Evolutionary conservation across 1,140 invertebrate genomes (phyloP).

Genomic region (Drosophila suzukii): DNA sequence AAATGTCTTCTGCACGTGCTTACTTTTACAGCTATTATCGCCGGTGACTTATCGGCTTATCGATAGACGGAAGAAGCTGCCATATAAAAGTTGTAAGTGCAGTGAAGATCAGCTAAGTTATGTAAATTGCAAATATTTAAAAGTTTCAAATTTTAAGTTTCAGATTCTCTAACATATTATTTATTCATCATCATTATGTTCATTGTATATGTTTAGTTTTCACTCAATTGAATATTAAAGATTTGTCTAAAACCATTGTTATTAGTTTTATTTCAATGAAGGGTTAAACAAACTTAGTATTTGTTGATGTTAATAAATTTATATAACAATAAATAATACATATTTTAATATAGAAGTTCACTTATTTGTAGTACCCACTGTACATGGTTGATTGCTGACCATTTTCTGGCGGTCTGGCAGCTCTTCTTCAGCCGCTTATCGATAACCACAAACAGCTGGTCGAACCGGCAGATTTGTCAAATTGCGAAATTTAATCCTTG

Average conservation of each 20-base stretch:
- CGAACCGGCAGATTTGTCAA: constrained; percentile 29
- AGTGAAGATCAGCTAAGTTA: not conserved
- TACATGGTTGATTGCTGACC: not conserved
- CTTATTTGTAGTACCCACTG: not conserved
- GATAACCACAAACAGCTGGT: constrained; percentile 15
- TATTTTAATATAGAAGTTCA: no score
- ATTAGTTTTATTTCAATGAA: no score
- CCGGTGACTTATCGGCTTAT: not conserved
- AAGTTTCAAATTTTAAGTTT: no score
- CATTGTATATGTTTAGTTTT: no score
- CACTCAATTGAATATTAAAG: no score
- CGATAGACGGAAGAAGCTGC: not conserved
- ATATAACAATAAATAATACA: not conserved
- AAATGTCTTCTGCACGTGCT: not conserved
- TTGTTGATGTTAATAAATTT: no score
- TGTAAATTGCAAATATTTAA: no score
- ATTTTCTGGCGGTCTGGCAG: not conserved
- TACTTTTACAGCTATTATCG: not conserved
- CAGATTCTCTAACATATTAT: no score
- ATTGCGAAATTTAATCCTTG: constrained; percentile 1
- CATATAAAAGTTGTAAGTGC: not conserved
- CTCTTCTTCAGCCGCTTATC: not conserved
- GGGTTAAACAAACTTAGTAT: no score
- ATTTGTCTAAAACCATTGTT: no score
- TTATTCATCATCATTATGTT: no score